Base-by-base conservation (phyloP, 2,113 vertebrate genomes). In the Amphiprion percula region DNA sequence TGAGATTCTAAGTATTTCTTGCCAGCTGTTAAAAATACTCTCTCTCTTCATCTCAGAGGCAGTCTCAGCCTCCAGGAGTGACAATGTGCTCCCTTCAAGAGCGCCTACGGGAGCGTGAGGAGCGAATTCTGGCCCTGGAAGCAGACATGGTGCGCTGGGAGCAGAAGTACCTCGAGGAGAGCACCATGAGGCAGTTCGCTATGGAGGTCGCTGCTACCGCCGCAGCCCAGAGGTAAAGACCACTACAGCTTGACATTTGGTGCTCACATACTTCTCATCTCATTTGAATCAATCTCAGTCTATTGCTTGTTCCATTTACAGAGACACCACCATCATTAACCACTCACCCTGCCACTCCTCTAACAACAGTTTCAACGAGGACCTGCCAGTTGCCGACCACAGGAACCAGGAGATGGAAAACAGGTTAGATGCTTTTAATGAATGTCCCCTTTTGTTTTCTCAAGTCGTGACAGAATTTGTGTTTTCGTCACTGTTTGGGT, bases 131-230 rank as follows among this genome's bases (percentile, higher is more conserved):
- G 84, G 97, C 97, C 0, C 94, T 99, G 33, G 98, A 99, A 89
- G 97, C 98, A 0, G 98, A 99, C 88, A 99, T 98, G 96, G 99
- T 98, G 79, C 98, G 97, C 82, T 99, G 98, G 98, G 98, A 99
- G 86, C 98, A 99, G 92, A 99, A 99, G 84, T 99, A 98, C 74
- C 80, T 99, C 74, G 98, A 99, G 80, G 98, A 99, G 75, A 97
- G 97, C 82, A 98, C 97, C 77, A 99, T 99, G 98, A 94, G 97
- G 46, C 97, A 99, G 92, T 99, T 99, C 0, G 98, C 98, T 72
- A 99, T 99, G 98, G 98, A 99, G 0, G 98, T 97, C 0, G 98
- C 98, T 0, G 98, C 98, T 77, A 99, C 97, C 0, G 98, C 98
- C 0, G 98, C 98, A 0, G 97, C 98, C 0, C 97, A 99, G 92